Percentiles rank a stretch among this genome's conserved stretches.
phyloP scores from a whole-genome alignment of 2,797 vertebrate species.

The Synaphobranchus kaupii region DNA sequence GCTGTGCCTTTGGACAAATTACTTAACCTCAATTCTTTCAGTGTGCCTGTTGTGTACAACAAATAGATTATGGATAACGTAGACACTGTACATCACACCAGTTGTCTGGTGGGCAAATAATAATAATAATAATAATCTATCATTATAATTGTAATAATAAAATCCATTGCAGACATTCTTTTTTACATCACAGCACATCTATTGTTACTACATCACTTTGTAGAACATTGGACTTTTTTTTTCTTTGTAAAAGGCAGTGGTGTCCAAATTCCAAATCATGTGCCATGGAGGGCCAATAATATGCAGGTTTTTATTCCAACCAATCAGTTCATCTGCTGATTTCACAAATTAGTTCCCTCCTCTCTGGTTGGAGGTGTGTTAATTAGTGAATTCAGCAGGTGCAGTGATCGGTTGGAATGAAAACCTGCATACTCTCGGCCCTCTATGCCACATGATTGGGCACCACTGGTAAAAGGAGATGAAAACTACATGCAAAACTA shows the following conservation, averaged over 20 bases:
- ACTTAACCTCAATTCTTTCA: constrained; percentile 3
- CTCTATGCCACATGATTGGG: too few relatives aligned
- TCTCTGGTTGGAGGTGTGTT: too few relatives aligned
- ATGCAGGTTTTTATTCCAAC: too few relatives aligned
- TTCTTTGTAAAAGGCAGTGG: background rate
- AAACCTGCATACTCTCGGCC: too few relatives aligned
- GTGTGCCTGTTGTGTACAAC: background rate
- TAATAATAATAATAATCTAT: background rate
- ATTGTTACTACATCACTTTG: background rate
- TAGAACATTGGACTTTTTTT: background rate
- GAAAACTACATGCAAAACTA: background rate
- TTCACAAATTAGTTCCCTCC: too few relatives aligned
- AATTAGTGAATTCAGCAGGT: too few relatives aligned
- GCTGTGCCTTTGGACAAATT: background rate
- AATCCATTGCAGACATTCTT: background rate
- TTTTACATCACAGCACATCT: background rate
- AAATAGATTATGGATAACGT: background rate
- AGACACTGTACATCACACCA: background rate
- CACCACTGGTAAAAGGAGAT: too few relatives aligned
- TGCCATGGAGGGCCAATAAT: too few relatives aligned
- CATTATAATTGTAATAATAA: background rate
- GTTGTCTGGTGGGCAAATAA: background rate
- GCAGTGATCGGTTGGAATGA: too few relatives aligned
- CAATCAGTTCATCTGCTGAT: too few relatives aligned
- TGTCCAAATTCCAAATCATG: too few relatives aligned